Evolutionary conservation across 2,113 vertebrate genomes (phyloP).

Genomic region (Ceyx cyanopectus): DNA sequence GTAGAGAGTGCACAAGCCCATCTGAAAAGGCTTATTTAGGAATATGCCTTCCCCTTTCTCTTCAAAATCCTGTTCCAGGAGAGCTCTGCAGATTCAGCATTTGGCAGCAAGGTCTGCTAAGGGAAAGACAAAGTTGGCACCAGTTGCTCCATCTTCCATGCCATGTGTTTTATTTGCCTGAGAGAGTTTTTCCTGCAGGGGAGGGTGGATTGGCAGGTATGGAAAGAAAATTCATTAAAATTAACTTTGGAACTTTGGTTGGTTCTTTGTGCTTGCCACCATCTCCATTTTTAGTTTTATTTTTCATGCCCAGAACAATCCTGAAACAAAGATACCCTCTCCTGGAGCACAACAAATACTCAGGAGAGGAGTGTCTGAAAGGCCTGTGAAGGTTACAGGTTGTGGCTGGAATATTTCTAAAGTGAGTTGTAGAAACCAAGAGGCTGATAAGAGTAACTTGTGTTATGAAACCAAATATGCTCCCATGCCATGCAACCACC

Average conservation of each 20-base stretch:
- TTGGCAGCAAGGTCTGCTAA: background rate
- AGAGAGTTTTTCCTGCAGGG: conserved; percentile 46
- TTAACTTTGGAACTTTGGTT: background rate
- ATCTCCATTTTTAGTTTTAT: conserved; percentile 5
- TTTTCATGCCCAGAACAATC: conserved; percentile 20
- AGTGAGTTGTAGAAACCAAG: background rate
- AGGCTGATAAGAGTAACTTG: background rate
- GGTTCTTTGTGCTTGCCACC: conserved; percentile 17
- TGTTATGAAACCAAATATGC: background rate
- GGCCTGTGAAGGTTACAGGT: background rate
- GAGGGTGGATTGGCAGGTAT: conserved; percentile 50
- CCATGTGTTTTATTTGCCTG: conserved; percentile 18
- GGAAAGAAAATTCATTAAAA: conserved; percentile 44
- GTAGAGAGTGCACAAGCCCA: background rate
- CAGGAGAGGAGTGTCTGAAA: background rate
- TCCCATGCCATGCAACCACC: background rate
- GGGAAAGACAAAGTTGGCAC: conserved; percentile 45
- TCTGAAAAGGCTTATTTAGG: background rate
- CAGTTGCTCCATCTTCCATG: background rate
- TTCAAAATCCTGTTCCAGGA: background rate
- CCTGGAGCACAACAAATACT: background rate
- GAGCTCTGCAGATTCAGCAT: conserved; percentile 45
- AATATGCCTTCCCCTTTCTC: background rate
- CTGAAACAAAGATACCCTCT: conserved; percentile 9
- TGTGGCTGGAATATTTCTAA: conserved; percentile 4